Base-by-base conservation (phyloP, 2,888 invertebrate genomes). In the Yponomeuta malinellus region DNA sequence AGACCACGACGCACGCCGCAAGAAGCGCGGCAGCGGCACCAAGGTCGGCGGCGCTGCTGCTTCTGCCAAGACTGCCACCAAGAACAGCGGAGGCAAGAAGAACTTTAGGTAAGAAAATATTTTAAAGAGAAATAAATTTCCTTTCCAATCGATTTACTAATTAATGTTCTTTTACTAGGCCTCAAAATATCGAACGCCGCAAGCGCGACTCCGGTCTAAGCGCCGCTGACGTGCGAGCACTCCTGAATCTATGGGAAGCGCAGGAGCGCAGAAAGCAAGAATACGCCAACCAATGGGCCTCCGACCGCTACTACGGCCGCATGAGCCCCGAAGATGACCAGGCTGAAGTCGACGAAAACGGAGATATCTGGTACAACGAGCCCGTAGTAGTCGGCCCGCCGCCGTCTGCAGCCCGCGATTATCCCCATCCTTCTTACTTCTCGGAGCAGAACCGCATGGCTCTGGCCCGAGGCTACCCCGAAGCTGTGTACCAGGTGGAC, bases 161-260 rank as follows among this genome's bases (percentile, higher is more conserved):
- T 59, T 48, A 29, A 48, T 63, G 5, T 12, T 31, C n/a, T 37
- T 37, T 59, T 63, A 65, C 48, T 68, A 76, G 92, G 80, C 85
- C 90, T 71, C 84, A 88, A 76, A 87, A 89, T 70, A 70, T 63
- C 43, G 90, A 91, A 74, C 92, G 94, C 71, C 92, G 93, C 76
- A 94, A 94, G 81, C 87, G 94, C 72, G 94, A 94, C 76, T 92
- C 93, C 63, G 94, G 94, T 63, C 85, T 94, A 66, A 93, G 93
- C 74, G 94, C 94, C 1, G 94, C 94, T 76, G 94, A 94, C 76
- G 93, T 94, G 37, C 86, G 94, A 71, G 93, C 94, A 69, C 86
- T 94, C 8, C 85, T 94, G 31, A 93, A 93, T 70, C 81, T 94
- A 63, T 94, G 94, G 93, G 94, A 94, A 80, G 93, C 93, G 72